Evolutionary conservation across 2,888 invertebrate species (phyloP), one percentile per base, ranked within the genome.

Genomic region (Andrena camellia): DNA sequence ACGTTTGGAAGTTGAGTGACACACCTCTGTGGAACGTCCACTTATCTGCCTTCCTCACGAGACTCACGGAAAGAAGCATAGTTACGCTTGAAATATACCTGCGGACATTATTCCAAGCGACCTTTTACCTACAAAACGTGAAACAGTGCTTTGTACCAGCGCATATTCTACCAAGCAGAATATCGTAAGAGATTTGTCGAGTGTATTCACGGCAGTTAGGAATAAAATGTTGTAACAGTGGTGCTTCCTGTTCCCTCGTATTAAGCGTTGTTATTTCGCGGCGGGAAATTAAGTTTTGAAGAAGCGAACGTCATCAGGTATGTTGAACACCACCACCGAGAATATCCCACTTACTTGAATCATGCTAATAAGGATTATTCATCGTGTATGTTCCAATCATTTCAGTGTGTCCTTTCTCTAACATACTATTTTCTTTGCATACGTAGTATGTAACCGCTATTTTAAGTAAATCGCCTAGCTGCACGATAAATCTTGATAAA

Each of bases 231-330:
- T 79, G 8, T 76, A 70, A 26, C 35, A 54, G 76, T 73, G 72
- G 62, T 76, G 64, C 20, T 63, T 42, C 42, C 35, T 35, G 63
- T 68, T 2, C 13, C 1, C 7, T 69, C 23, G 7, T 50, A 74
- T 62, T 62, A 52, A 60, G 76, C 70, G 17, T 67, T 67, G 68
- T 63, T 59, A 72, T 66, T 29, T 54, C 48, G 57, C 72, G 81
- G 84, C 78, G 81, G 84, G 84, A 78, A 78, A 63, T 78, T 35
- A 2, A n/a, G 35, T 81, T 63, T 81, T 69, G 70, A 84, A 74
- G 81, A 78, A 68, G 33, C 35, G 17, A 71, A 71, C 85, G 63
- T 68, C 72, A 63, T 66, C 63, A 84, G 84, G 85, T 85, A 85
- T 52, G 67, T 74, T 62, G 48, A 64, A 67, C 57, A 23, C 42